Evolutionary conservation across 2,113 vertebrate species (phyloP).

Genomic region (Acrocephalus arundinaceus): DNA sequence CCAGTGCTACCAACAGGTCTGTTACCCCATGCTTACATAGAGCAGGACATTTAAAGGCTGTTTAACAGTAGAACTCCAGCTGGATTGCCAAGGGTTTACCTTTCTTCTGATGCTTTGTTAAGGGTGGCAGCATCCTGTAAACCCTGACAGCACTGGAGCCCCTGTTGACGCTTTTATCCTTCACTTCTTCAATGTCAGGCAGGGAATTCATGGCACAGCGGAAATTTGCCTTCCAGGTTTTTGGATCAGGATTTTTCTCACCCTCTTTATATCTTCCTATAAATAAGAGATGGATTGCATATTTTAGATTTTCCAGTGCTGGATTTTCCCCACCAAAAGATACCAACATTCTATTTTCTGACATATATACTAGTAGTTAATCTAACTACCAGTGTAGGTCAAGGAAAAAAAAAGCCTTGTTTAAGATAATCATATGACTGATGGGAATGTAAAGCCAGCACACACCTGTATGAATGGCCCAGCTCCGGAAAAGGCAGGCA

Average conservation of each 20-base stretch:
- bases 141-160: conserved; percentile 90
- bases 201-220: conserved; percentile 98
- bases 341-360: neutral
- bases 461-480: conserved; percentile 97
- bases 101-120: conserved; percentile 79
- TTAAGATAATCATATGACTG: accelerated
- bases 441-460: neutral
- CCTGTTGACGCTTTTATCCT: conserved; percentile 90
- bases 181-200: conserved; percentile 94
- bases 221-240: conserved; percentile 99
- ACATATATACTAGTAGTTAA: neutral
- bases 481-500: conserved; percentile 89
- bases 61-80: neutral
- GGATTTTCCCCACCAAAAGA: neutral
- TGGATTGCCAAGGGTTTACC: conserved; percentile 37
- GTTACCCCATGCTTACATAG: accelerated
- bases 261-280: conserved; percentile 87
- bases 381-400: neutral
- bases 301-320: neutral
- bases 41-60: neutral
- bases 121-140: conserved; percentile 87
- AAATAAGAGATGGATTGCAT: neutral
- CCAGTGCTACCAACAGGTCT: neutral
- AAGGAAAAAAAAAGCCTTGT: neutral
- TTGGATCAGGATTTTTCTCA: conserved; percentile 83